Conservation (phyloP, 30 jellyfish, hydroid and myxozoan species). For the Clytia hemisphaerica region DNA sequence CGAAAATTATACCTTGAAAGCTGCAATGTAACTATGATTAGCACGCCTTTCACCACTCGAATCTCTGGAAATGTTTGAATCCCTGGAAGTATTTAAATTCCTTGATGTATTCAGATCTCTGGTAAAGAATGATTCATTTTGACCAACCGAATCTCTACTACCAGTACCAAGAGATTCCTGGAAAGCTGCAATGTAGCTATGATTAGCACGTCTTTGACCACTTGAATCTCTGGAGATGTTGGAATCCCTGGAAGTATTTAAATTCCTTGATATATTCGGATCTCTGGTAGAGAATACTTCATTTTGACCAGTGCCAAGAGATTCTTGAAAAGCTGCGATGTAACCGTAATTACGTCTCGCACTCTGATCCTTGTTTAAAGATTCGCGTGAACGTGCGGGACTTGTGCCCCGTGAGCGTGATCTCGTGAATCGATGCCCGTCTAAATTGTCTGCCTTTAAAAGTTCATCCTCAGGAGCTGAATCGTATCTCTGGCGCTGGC, state of each 20-base stretch:
- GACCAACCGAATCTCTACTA: no score
- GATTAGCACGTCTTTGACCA: constrained; percentile 23
- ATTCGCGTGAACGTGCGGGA: not conserved
- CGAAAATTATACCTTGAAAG: no score
- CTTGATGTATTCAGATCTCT: no score
- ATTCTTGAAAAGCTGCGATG: constrained; percentile 76
- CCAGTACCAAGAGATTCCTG: no score
- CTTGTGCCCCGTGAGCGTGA: not conserved
- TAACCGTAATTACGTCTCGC: constrained; percentile 63
- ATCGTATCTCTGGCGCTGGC: no score
- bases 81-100: not conserved
- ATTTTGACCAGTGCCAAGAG: no score
- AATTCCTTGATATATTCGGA: no score
- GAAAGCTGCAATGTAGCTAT: no score
- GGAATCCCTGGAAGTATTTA: not conserved
- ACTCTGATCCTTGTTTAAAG: not conserved
- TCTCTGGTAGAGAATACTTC: no score
- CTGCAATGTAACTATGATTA: no score
- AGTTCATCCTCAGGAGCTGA: constrained; percentile 15
- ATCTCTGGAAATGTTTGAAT: not conserved
- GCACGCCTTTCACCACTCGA: constrained; percentile 27
- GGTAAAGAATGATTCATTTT: no score
- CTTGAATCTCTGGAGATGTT: constrained; percentile 10
- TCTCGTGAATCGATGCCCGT: constrained; percentile 26
- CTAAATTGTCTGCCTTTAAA: no score